A percentile compares a stretch with the other conserved stretches of the same genome.
Evolutionary conservation across 2,797 vertebrate genomes (phyloP).

Genomic region (Eptatretus atami): DNA sequence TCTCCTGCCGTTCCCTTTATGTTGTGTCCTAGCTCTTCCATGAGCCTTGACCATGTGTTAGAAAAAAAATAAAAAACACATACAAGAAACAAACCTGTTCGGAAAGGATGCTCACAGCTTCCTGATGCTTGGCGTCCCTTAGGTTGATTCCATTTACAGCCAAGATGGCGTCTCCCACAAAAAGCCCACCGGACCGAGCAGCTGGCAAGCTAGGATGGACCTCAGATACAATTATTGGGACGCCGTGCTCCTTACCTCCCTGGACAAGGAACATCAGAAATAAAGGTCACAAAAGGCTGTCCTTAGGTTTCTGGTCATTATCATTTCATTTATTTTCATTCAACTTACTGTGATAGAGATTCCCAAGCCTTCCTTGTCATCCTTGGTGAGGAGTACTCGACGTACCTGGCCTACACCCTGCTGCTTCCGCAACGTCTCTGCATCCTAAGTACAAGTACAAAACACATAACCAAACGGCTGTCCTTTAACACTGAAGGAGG

Average conservation of each 20-base stretch:
- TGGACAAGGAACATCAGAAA: slow-evolving; percentile 11
- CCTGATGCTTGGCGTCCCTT: slow-evolving; percentile 86
- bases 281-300: neutral
- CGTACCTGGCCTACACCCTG: slow-evolving; percentile 89
- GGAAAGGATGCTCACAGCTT: slow-evolving; percentile 86
- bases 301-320: neutral
- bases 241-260: slow-evolving; percentile 91
- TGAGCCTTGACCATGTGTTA: too few species aligned
- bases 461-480: neutral
- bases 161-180: slow-evolving; percentile 77
- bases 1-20: too few species aligned
- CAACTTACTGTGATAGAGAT: slow-evolving; percentile 79
- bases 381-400: slow-evolving; percentile 67
- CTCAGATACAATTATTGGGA: slow-evolving; percentile 89
- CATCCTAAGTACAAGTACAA: slow-evolving; percentile 23
- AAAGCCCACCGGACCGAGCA: slow-evolving; percentile 61
- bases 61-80: too few species aligned
- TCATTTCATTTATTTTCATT: slow-evolving; percentile 8
- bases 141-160: slow-evolving; percentile 88
- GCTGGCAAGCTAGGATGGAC: slow-evolving; percentile 73
- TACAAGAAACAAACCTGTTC: slow-evolving; percentile 34
- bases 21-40: too few species aligned
- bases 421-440: slow-evolving; percentile 68
- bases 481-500: neutral
- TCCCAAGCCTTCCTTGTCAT: slow-evolving; percentile 82